These are phyloP conservation scores for Cynoglossus semilaevis DNA, from an alignment of 2,113 vertebrate species.

Conservation along the genomic window DNA sequence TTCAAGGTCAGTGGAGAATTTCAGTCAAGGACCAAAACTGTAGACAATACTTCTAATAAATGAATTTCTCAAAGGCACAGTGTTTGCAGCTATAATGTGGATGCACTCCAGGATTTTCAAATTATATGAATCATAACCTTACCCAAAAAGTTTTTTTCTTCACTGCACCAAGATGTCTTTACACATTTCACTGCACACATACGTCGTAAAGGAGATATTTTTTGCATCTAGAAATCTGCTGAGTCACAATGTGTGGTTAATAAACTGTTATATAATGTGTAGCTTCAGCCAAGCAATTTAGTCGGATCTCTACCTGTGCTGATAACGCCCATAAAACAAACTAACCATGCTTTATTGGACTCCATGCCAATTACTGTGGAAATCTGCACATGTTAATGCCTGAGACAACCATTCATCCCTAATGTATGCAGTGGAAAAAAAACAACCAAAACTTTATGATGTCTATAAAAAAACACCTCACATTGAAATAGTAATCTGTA, in stretches of 20 bases:
- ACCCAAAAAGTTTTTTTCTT: constrained; percentile 19
- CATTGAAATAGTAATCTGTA: constrained; percentile 1
- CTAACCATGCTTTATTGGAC: constrained; percentile 47
- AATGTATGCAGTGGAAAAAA: not conserved
- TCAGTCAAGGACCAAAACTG: constrained; percentile 4
- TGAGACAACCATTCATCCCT: not conserved
- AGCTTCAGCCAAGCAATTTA: constrained; percentile 52
- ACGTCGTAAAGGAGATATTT: constrained; percentile 32
- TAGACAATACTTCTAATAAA: constrained; percentile 9
- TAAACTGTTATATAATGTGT: constrained; percentile 50
- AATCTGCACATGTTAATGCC: constrained; percentile 11
- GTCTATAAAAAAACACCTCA: not conserved
- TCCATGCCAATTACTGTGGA: constrained; percentile 37
- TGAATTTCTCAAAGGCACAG: constrained; percentile 11
- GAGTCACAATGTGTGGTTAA: constrained; percentile 50
- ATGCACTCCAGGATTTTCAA: constrained; percentile 28
- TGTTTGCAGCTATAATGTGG: constrained; percentile 18
- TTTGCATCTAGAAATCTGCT: constrained; percentile 40
- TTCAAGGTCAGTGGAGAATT: constrained; percentile 44
- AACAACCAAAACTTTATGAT: not conserved
- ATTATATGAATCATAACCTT: constrained; percentile 23
- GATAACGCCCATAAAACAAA: constrained; percentile 53
- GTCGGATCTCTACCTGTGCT: constrained; percentile 52
- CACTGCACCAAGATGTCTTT: constrained; percentile 19
- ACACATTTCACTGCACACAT: constrained; percentile 21